Conservation (phyloP, 2,797 vertebrate species). For the Sebastes matsubarae region DNA sequence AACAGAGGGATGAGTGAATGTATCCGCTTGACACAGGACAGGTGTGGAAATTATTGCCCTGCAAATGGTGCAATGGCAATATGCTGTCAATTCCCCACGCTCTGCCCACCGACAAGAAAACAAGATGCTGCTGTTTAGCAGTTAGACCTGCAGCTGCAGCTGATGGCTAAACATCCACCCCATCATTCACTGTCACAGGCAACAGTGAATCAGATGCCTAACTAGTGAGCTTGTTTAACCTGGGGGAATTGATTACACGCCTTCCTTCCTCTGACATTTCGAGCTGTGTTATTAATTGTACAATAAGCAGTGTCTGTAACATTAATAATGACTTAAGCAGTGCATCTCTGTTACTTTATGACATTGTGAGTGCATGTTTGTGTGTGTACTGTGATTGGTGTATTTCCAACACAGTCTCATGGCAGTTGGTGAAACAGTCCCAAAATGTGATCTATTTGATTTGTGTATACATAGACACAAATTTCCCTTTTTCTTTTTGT, state of each 20-base stretch:
- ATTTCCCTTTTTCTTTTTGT: no score
- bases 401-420: neutral
- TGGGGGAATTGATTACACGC: slow-evolving; percentile 62
- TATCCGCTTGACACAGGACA: slow-evolving; percentile 25
- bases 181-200: slow-evolving; percentile 69
- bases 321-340: slow-evolving; percentile 43
- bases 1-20: neutral
- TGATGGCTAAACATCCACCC: slow-evolving; percentile 37
- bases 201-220: slow-evolving; percentile 53
- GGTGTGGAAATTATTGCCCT: slow-evolving; percentile 61
- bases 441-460: no score
- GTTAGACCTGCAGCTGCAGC: slow-evolving; percentile 52
- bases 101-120: slow-evolving; percentile 42
- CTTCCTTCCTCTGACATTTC: slow-evolving; percentile 57
- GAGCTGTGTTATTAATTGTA: slow-evolving; percentile 63
- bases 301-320: slow-evolving; percentile 48
- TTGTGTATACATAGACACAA: no score
- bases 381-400: neutral
- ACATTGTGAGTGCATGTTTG: neutral
- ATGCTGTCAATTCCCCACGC: slow-evolving; percentile 59
- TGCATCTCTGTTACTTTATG: slow-evolving; percentile 11
- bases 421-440: no score
- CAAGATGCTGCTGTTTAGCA: slow-evolving; percentile 50
- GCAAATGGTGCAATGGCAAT: slow-evolving; percentile 36
- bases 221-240: slow-evolving; percentile 61